Conservation (phyloP, 2,888 invertebrate genomes). For the Cenopis cana region DNA sequence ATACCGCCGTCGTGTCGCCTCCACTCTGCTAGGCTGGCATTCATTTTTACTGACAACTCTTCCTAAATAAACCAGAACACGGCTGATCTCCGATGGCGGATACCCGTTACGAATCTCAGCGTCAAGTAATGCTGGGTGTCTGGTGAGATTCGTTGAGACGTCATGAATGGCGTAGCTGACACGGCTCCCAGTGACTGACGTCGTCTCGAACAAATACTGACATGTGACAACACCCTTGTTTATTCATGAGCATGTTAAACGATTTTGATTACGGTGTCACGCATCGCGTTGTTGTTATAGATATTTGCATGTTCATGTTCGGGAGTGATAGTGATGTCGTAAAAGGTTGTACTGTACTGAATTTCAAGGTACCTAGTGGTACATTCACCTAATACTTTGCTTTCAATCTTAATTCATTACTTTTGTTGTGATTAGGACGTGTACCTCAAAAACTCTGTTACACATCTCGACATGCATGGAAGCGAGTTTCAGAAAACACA, state of each 20-base stretch:
- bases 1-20: conserved; percentile 38
- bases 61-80: background rate
- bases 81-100: background rate
- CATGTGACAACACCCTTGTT: conserved; percentile 39
- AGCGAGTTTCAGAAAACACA: too few relatives aligned
- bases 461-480: too few relatives aligned
- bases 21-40: background rate
- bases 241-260: conserved; percentile 43
- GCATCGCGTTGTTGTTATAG: conserved; percentile 13
- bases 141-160: background rate
- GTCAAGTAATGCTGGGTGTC: conserved; percentile 8
- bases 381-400: too few relatives aligned
- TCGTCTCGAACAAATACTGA: conserved; percentile 38
- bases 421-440: too few relatives aligned
- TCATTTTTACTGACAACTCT: background rate
- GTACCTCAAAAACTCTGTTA: too few relatives aligned
- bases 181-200: background rate
- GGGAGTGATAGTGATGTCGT: background rate
- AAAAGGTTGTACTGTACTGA: too few relatives aligned
- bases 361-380: too few relatives aligned
- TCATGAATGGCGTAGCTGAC: background rate
- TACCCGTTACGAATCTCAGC: background rate
- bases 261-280: conserved; percentile 35
- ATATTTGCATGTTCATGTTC: conserved; percentile 3
- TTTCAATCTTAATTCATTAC: too few relatives aligned